Base-by-base conservation (phyloP, 2,797 vertebrate genomes). In the Rachycentron canadum region DNA sequence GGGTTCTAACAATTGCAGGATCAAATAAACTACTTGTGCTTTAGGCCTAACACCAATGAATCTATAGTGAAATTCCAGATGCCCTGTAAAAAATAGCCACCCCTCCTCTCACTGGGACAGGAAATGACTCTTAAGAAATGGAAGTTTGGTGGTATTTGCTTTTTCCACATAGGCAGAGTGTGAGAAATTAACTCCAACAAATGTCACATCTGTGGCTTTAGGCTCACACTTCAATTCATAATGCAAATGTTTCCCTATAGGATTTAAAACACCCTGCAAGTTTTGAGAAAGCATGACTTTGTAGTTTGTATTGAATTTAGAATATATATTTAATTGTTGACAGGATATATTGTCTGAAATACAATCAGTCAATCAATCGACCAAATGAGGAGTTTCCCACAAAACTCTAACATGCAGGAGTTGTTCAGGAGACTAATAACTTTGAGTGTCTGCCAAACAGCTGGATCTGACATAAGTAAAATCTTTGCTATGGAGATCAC, bases 41-140 rank as follows among this genome's bases (percentile, higher is more conserved):
- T 68, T 28, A 23, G 50, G 32, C n/a, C 41, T 3, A 14, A 78
- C 68, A 64, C n/a, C 25, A 62, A 25, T 73, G 63, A 64, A 34
- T 68, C 38, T 71, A 43, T 43, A 75, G 62, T 75, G 68, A 65
- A 80, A 79, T 78, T 82, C 73, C 70, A 79, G 73, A 84, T 74
- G 66, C 43, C 57, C 32, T 59, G 69, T 56, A 63, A 71, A 73
- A 59, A 17, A 58, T 1, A 76, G 47, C 13, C 49, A 55, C 34
- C 47, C 73, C 59, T 49, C 41, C 64, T 75, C 63, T 55, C 50
- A 79, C 47, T 3, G 8, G 76, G 53, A n/a, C 73, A 78, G 84
- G 83, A 87, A 85, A 83, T 74, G 43, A 76, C 69, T 79, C 65
- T 73, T 28, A 65, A 75, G 64, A 76, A 85, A 71, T 69, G 78